Evolutionary conservation across 1,140 invertebrate genomes (phyloP).

Genomic region (Artemia franciscana): DNA sequence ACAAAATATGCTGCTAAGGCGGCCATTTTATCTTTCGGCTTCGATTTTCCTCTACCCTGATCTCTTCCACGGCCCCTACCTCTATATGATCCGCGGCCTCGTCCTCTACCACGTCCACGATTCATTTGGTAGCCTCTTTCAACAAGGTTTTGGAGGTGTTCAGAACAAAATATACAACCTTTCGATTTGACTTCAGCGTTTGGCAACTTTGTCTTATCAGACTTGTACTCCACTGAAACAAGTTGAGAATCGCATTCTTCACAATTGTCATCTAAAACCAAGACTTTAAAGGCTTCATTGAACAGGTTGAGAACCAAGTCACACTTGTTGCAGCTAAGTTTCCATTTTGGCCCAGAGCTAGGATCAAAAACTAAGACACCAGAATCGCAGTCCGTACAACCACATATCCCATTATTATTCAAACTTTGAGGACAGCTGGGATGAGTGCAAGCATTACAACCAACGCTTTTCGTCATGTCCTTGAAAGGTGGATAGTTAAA

Average conservation of each 20-base stretch:
- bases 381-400: constrained; percentile 67
- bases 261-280: constrained; percentile 41
- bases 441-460: constrained; percentile 89
- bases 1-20: constrained; percentile 81
- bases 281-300: constrained; percentile 73
- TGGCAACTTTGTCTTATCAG: constrained; percentile 60
- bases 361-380: constrained; percentile 82
- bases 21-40: constrained; percentile 83
- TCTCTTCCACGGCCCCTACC: constrained; percentile 25
- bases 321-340: constrained; percentile 85
- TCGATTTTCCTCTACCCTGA: constrained; percentile 29
- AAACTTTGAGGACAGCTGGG: constrained; percentile 76
- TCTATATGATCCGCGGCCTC: constrained; percentile 20
- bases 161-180: constrained; percentile 82
- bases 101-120: constrained; percentile 22
- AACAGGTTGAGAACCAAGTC: constrained; percentile 86
- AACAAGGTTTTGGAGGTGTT: constrained; percentile 47
- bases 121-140: constrained; percentile 62
- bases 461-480: constrained; percentile 74
- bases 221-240: constrained; percentile 64
- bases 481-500: constrained; percentile 94
- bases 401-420: constrained; percentile 60
- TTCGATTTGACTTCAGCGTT: constrained; percentile 56
- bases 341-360: constrained; percentile 84
- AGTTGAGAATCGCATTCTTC: constrained; percentile 69